These are phyloP conservation scores for Hydrochoerus hydrochaeris DNA, from an alignment of 2,113 vertebrate species.

Conservation along the genomic window DNA sequence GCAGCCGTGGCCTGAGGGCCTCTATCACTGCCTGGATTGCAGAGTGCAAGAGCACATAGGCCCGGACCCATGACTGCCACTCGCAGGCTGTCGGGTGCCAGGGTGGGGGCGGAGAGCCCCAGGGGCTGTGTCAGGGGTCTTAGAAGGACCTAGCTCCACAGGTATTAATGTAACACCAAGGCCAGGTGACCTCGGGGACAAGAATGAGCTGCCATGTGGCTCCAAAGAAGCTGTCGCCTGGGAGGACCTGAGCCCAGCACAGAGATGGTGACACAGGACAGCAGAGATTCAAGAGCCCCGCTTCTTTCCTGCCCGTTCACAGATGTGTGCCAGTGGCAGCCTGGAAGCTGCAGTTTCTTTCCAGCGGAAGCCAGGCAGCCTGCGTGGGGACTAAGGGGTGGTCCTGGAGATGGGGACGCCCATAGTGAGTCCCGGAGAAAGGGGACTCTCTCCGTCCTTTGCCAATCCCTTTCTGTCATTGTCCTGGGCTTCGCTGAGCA, in stretches of 20 bases:
- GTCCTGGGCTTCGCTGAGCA: background rate
- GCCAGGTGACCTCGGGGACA: background rate
- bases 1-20: background rate
- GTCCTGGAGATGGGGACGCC: background rate
- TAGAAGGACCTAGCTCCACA: background rate
- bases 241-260: background rate
- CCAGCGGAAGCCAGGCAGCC: background rate
- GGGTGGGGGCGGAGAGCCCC: no score
- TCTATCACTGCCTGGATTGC: background rate
- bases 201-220: background rate
- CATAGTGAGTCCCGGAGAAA: background rate
- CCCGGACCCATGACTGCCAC: background rate
- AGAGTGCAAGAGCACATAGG: no score
- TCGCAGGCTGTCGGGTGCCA: background rate
- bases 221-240: background rate
- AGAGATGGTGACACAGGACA: background rate
- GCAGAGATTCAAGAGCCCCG: background rate
- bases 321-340: background rate
- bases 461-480: background rate
- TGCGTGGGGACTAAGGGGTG: background rate
- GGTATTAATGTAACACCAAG: background rate
- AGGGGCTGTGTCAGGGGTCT: background rate
- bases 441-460: fast-evolving
- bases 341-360: background rate
- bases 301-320: no score